phyloP scores from a whole-genome alignment of 2,113 vertebrate species.

The Guaruba guarouba region DNA sequence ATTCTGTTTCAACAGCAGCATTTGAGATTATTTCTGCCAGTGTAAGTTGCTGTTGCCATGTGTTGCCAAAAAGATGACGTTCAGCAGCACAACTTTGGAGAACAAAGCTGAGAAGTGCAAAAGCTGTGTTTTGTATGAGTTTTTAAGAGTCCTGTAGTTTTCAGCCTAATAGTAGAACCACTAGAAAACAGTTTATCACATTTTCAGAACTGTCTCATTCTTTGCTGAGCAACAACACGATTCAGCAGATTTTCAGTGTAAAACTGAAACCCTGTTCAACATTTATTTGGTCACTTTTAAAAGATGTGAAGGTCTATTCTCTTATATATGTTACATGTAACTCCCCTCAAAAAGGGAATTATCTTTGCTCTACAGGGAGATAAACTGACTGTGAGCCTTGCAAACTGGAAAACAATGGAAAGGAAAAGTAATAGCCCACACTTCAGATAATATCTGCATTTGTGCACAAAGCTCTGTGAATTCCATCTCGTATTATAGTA shows the following conservation, averaged over 20 bases:
- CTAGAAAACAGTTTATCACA: not conserved
- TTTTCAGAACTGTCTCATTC: not conserved
- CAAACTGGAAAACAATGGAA: not conserved
- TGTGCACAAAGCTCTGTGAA: not conserved
- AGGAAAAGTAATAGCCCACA: not conserved
- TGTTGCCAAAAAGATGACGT: not conserved
- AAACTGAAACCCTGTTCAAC: not conserved
- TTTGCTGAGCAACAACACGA: not conserved
- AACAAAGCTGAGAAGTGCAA: not conserved
- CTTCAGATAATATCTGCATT: not conserved
- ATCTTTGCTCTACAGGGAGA: not conserved
- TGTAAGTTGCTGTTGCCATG: not conserved
- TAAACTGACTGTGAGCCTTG: not conserved
- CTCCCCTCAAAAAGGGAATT: not conserved
- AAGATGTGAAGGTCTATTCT: not conserved
- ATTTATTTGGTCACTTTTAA: not conserved
- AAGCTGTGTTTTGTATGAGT: not conserved
- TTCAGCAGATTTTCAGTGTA: not conserved
- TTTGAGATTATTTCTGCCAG: not conserved
- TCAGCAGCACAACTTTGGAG: not conserved
- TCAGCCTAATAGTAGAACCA: not conserved
- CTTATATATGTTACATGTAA: not conserved
- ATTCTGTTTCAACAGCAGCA: not conserved
- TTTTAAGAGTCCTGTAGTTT: not conserved
- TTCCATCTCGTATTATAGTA: not conserved